These are phyloP conservation scores for Lordiphosa collinella DNA, from an alignment of 1,140 invertebrate genomes.

Conservation along the genomic window DNA sequence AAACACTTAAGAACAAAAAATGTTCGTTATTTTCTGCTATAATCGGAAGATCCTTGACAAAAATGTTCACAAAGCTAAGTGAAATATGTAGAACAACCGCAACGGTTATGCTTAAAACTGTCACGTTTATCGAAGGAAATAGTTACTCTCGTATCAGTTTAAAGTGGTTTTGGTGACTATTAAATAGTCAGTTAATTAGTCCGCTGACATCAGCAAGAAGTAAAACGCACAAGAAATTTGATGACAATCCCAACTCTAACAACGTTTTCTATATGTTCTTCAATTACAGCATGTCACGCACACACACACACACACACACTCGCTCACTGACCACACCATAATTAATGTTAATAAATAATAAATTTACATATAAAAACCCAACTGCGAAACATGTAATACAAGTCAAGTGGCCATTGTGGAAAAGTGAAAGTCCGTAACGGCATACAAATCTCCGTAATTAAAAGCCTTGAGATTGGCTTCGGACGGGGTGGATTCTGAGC, in stretches of 20 bases:
- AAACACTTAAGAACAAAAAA: no score
- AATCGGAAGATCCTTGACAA: no score
- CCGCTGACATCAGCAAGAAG: slow-evolving; percentile 60
- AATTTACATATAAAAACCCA: slow-evolving; percentile 65
- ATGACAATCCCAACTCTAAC: slow-evolving; percentile 37
- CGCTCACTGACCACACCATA: slow-evolving; percentile 53
- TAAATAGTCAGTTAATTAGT: slow-evolving; percentile 63
- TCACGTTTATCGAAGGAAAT: no score
- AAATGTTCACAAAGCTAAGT: no score
- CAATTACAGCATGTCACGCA: slow-evolving; percentile 48
- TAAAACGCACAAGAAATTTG: slow-evolving; percentile 39
- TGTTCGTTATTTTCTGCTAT: no score
- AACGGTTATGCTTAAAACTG: no score
- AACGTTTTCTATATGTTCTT: slow-evolving; percentile 17
- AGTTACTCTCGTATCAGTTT: neutral
- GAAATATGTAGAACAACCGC: no score
- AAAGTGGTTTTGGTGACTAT: slow-evolving; percentile 10
- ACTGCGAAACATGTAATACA: slow-evolving; percentile 39
- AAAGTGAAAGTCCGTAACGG: slow-evolving; percentile 56
- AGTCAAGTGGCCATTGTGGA: slow-evolving; percentile 37
- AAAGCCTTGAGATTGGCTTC: slow-evolving; percentile 24
- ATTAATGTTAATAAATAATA: slow-evolving; percentile 77
- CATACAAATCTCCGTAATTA: slow-evolving; percentile 75
- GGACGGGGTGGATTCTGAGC: neutral
- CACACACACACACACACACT: neutral